These are phyloP conservation scores for Laodelphax striatellus DNA, from an alignment of 1,140 invertebrate species.

Conservation along the genomic window DNA sequence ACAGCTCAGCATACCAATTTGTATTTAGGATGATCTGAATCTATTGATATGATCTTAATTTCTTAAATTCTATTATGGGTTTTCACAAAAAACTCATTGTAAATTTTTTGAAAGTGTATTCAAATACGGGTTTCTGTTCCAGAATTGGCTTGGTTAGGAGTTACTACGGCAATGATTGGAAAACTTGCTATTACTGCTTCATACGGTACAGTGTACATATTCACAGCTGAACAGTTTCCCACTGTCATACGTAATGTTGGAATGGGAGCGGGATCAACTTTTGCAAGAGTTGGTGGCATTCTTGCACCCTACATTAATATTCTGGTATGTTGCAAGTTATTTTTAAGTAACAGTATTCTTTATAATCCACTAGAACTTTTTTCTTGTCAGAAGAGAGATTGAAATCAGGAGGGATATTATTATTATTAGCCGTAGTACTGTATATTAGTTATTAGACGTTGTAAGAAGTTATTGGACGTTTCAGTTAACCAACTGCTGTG, in stretches of 20 bases:
- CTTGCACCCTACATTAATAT: conserved; percentile 59
- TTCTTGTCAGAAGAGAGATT: no score
- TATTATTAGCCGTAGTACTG: no score
- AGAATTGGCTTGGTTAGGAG: conserved; percentile 46
- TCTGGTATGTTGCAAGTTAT: conserved; percentile 33
- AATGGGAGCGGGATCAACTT: conserved; percentile 63
- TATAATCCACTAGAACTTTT: neutral
- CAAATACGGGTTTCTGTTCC: conserved; percentile 20
- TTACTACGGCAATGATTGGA: conserved; percentile 62
- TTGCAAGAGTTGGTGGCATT: conserved; percentile 63
- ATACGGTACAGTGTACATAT: conserved; percentile 68
- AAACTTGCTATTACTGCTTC: conserved; percentile 73
- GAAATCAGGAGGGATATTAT: no score
- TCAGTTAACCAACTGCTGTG: no score
- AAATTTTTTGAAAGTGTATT: no score
- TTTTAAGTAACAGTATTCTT: neutral
- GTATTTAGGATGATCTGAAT: no score
- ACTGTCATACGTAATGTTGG: conserved; percentile 70
- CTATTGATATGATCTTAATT: no score
- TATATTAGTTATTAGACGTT: no score
- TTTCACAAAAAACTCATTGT: no score
- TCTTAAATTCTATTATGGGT: no score
- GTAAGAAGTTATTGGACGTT: no score
- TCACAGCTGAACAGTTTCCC: conserved; percentile 72
- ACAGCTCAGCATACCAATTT: no score